phyloP scores from a whole-genome alignment of 2,888 invertebrate genomes.

The Clistopyga incitator region DNA sequence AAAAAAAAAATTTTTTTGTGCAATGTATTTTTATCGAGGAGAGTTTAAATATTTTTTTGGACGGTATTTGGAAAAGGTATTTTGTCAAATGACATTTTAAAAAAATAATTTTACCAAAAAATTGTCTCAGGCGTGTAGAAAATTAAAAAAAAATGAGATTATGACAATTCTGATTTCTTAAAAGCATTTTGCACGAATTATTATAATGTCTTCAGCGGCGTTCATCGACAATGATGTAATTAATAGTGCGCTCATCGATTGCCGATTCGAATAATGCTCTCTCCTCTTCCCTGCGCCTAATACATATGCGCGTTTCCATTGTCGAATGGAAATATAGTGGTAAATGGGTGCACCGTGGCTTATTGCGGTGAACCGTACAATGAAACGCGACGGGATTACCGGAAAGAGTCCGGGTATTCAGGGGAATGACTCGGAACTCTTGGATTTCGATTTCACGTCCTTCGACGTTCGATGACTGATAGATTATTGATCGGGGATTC shows the following conservation, averaged over 20 bases:
- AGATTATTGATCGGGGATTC: conserved; percentile 53
- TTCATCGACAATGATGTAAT: conserved; percentile 20
- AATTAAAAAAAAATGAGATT: too few relatives aligned
- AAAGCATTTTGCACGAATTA: conserved; percentile 1
- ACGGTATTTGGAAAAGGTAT: too few relatives aligned
- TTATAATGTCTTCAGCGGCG: conserved; percentile 9
- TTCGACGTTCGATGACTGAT: conserved; percentile 52
- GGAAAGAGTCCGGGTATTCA: conserved; percentile 7
- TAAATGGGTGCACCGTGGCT: conserved; percentile 27
- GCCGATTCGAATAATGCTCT: not conserved
- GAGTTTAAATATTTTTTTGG: too few relatives aligned
- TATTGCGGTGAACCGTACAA: not conserved
- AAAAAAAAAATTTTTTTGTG: too few relatives aligned
- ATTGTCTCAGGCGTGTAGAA: too few relatives aligned
- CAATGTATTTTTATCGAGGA: too few relatives aligned
- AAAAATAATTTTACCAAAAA: too few relatives aligned
- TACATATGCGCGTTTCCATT: conserved; percentile 4
- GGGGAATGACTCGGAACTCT: conserved; percentile 23
- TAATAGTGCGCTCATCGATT: conserved; percentile 15
- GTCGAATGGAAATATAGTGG: conserved; percentile 32
- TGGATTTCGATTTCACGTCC: not conserved
- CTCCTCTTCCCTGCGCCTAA: not conserved
- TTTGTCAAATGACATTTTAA: too few relatives aligned
- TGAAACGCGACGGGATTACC: not conserved
- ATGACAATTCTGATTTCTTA: too few relatives aligned